Conservation (phyloP, 2,113 vertebrate genomes). For the Xiphophorus couchianus region DNA sequence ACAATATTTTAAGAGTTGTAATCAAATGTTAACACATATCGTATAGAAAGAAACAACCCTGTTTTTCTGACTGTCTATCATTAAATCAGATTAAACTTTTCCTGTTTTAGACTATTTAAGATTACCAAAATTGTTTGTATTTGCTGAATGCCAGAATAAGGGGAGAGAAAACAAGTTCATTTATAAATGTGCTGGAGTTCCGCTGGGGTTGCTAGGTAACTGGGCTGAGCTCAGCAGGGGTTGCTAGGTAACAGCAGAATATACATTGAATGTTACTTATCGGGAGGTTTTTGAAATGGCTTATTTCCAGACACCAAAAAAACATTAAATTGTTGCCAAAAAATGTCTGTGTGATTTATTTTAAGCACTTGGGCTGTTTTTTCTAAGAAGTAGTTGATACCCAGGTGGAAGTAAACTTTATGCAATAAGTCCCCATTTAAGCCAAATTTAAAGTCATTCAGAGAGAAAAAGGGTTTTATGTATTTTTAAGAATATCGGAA, state of each 20-base stretch:
- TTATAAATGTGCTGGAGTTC: neutral
- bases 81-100: neutral
- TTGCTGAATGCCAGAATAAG: neutral
- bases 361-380: too few relatives aligned
- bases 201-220: too few relatives aligned
- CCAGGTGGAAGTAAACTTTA: too few relatives aligned
- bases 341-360: too few relatives aligned
- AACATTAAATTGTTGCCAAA: too few relatives aligned
- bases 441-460: neutral
- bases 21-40: too few relatives aligned
- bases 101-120: neutral
- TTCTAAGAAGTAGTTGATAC: too few relatives aligned
- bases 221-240: too few relatives aligned
- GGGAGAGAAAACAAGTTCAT: neutral
- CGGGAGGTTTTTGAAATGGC: too few relatives aligned
- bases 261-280: too few relatives aligned
- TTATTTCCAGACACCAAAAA: too few relatives aligned
- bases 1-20: neutral
- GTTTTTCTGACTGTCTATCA: neutral
- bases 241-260: too few relatives aligned
- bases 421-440: neutral
- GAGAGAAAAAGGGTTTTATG: neutral
- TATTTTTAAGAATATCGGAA: neutral
- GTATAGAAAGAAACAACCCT: neutral
- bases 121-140: neutral